Percentiles rank a stretch among this genome's conserved stretches.
These are phyloP conservation scores for Diadumene lineata DNA, from an alignment of 92 coral and sea anemone genomes.

Conservation along the genomic window DNA sequence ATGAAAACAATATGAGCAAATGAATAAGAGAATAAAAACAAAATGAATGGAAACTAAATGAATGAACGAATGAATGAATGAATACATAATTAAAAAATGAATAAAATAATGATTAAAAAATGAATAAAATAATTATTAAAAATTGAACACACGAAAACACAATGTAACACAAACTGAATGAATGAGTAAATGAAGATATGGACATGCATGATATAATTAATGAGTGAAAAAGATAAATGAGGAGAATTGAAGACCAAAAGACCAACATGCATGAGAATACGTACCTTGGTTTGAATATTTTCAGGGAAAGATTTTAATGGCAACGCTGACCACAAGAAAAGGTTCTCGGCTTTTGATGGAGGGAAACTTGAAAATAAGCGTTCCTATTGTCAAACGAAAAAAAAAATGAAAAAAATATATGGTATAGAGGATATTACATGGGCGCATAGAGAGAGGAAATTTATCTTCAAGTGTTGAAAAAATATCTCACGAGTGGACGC, in stretches of 20 bases:
- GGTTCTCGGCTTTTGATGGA: slow-evolving; percentile 69
- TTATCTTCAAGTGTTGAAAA: no score
- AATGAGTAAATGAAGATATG: neutral
- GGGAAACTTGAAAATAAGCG: slow-evolving; percentile 55
- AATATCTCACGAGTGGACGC: no score
- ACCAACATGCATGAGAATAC: no score
- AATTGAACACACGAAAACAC: neutral
- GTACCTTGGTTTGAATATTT: slow-evolving; percentile 15
- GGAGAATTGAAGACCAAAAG: no score
- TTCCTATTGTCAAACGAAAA: no score
- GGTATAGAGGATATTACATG: no score
- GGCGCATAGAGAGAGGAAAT: no score
- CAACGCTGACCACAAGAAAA: slow-evolving; percentile 65
- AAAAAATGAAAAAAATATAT: no score
- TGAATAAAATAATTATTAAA: no score
- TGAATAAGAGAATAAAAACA: neutral
- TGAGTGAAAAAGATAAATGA: neutral
- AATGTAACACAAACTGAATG: neutral
- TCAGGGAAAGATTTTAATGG: slow-evolving; percentile 19
- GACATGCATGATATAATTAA: neutral
- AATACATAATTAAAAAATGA: neutral
- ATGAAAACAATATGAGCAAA: neutral
- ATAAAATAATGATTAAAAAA: neutral
- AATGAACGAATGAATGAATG: slow-evolving; percentile 3
- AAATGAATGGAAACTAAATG: neutral